phyloP scores from a whole-genome alignment of 2,888 invertebrate species.

The Lasioglossum vierecki region DNA sequence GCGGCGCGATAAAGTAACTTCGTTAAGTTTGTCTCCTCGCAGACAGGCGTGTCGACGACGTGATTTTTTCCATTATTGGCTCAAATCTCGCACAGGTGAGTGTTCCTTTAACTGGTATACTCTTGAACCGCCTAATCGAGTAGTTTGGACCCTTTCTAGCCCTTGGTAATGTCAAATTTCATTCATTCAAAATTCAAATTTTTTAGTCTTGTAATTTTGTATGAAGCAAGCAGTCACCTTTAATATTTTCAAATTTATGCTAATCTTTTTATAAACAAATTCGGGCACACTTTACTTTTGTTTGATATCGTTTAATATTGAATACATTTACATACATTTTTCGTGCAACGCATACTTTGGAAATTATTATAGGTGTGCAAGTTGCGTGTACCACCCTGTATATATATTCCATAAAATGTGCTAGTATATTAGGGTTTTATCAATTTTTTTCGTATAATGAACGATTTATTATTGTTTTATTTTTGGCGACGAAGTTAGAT shows the following conservation, averaged over 20 bases:
- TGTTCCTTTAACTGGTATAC: not conserved
- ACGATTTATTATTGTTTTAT: not conserved
- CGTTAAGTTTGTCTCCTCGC: conserved; percentile 30
- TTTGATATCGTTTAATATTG: not conserved
- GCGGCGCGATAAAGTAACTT: conserved; percentile 34
- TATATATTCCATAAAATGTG: not conserved
- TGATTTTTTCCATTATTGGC: conserved; percentile 3
- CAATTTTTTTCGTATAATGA: not conserved
- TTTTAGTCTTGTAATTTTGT: too few species aligned
- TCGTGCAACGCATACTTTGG: too few species aligned
- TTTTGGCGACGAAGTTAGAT: not conserved
- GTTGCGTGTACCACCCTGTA: not conserved
- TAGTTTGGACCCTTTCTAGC: not conserved
- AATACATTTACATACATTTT: not conserved
- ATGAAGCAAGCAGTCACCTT: too few species aligned
- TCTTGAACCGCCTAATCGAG: not conserved
- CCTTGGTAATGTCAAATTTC: not conserved
- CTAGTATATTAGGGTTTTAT: not conserved
- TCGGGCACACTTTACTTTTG: not conserved
- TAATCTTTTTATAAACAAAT: too few species aligned
- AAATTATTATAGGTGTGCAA: too few species aligned
- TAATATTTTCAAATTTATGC: too few species aligned
- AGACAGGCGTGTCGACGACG: not conserved
- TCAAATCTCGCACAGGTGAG: not conserved
- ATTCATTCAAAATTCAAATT: too few species aligned